phyloP scores from a whole-genome alignment of 2,888 invertebrate species.

The Torymus tubicola region DNA sequence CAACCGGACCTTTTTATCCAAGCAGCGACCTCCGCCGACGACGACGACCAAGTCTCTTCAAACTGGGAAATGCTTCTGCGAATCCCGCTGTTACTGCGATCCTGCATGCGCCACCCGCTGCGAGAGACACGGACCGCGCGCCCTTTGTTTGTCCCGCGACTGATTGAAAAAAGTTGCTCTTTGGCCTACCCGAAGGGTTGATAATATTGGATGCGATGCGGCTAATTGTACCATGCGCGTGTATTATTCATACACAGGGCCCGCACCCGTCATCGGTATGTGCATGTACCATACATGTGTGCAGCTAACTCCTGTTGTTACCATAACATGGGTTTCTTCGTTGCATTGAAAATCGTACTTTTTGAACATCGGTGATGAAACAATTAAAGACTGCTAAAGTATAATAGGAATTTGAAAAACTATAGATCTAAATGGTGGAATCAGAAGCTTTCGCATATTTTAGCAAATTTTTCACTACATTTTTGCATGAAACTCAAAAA shows the following conservation, averaged over 20 bases:
- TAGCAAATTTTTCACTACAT: too few relatives aligned
- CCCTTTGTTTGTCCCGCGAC: background rate
- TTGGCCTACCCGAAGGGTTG: conserved; percentile 73
- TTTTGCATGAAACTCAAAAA: too few relatives aligned
- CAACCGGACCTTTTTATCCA: conserved; percentile 18
- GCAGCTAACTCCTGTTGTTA: too few relatives aligned
- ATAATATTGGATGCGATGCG: conserved; percentile 74
- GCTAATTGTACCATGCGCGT: conserved; percentile 73
- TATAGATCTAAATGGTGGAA: too few relatives aligned
- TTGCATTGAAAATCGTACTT: too few relatives aligned
- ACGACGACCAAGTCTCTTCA: background rate
- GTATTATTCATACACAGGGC: conserved; percentile 72
- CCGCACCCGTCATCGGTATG: conserved; percentile 56
- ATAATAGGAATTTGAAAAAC: too few relatives aligned
- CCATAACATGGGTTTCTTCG: too few relatives aligned
- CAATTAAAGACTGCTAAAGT: too few relatives aligned
- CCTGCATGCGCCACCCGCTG: conserved; percentile 28
- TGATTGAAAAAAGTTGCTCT: conserved; percentile 16
- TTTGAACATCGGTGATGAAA: too few relatives aligned
- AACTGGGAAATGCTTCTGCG: conserved; percentile 34
- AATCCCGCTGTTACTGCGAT: background rate
- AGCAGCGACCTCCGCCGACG: background rate
- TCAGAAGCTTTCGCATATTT: too few relatives aligned
- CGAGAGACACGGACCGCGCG: background rate
- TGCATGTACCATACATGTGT: too few relatives aligned